Percentiles rank a stretch among this genome's conserved stretches.
These are phyloP conservation scores for Rutpela maculata DNA, from an alignment of 2,888 invertebrate species.

Conservation along the genomic window DNA sequence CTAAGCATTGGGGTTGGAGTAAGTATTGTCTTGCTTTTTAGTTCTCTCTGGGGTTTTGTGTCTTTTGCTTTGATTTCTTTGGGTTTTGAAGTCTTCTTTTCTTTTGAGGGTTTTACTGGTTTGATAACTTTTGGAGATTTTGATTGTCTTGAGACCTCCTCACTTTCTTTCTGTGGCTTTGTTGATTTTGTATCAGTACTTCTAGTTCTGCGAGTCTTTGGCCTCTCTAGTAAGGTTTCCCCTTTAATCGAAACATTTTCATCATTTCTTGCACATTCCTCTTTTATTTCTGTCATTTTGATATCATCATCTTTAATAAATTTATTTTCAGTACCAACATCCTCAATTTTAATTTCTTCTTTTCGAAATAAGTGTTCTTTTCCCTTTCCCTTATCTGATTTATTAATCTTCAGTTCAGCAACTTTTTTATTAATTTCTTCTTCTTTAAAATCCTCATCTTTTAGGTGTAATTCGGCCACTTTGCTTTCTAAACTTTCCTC, in stretches of 20 bases:
- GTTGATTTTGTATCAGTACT: constrained; percentile 16
- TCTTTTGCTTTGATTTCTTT: constrained; percentile 36
- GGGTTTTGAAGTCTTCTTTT: constrained; percentile 15
- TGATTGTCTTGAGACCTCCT: constrained; percentile 3
- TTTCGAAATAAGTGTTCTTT: neutral
- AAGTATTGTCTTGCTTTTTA: constrained; percentile 11
- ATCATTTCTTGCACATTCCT: neutral
- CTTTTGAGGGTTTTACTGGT: constrained; percentile 25
- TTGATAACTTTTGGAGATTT: constrained; percentile 34
- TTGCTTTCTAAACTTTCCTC: constrained; percentile 46
- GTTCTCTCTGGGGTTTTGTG: constrained; percentile 36
- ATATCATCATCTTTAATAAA: neutral
- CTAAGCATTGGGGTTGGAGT: constrained; percentile 1
- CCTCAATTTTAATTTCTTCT: neutral
- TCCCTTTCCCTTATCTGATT: neutral
- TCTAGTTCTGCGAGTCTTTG: constrained; percentile 31
- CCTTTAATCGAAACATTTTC: neutral
- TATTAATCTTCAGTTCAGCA: constrained; percentile 12
- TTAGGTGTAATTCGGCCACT: constrained; percentile 49
- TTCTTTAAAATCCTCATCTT: constrained; percentile 30
- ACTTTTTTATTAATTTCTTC: constrained; percentile 24
- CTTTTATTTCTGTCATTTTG: neutral
- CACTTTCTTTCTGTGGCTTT: constrained; percentile 10
- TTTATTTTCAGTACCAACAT: neutral
- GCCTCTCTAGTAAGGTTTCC: neutral